These are phyloP conservation scores for Enteromius anoplus DNA, from an alignment of 2,797 vertebrate genomes.

Conservation along the genomic window DNA sequence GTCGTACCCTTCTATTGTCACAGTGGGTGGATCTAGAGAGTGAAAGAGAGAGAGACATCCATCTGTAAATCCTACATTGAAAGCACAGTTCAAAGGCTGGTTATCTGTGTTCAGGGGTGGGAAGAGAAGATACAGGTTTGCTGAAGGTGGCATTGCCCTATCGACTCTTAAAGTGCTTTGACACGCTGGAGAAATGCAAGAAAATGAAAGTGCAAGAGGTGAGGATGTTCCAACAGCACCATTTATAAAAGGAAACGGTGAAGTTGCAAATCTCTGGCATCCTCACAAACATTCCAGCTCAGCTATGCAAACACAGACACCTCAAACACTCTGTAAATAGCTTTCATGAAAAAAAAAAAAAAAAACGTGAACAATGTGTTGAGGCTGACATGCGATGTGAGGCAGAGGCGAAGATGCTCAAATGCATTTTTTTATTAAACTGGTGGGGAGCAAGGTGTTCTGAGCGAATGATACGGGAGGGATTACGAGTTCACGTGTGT, in stretches of 20 bases:
- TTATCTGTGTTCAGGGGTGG: slow-evolving; percentile 27
- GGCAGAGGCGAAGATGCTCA: slow-evolving; percentile 13
- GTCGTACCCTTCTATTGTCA: slow-evolving; percentile 84
- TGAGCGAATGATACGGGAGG: slow-evolving; percentile 40
- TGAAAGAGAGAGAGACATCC: slow-evolving; percentile 17
- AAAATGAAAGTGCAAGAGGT: slow-evolving; percentile 26
- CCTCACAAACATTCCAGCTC: slow-evolving; percentile 31
- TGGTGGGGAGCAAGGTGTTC: slow-evolving; percentile 1
- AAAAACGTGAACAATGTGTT: slow-evolving; percentile 24
- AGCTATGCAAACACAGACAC: slow-evolving; percentile 32
- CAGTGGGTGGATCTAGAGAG: slow-evolving; percentile 73
- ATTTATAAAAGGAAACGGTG: slow-evolving; percentile 33
- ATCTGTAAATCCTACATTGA: slow-evolving; percentile 17
- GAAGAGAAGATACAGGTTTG: slow-evolving; percentile 15
- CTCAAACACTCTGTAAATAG: slow-evolving; percentile 40
- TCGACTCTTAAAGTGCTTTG: not conserved
- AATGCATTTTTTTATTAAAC: slow-evolving; percentile 19
- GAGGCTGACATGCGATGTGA: slow-evolving; percentile 10
- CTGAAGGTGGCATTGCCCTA: slow-evolving; percentile 42
- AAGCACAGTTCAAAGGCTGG: slow-evolving; percentile 7
- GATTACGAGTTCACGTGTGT: slow-evolving; percentile 18
- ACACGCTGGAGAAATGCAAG: not conserved
- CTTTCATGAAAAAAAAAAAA: slow-evolving; percentile 30
- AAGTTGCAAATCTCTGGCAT: slow-evolving; percentile 36
- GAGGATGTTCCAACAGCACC: slow-evolving; percentile 33